Percentiles rank a stretch among this genome's conserved stretches.
Evolutionary conservation across 2,797 vertebrate genomes (phyloP).

Genomic region (Microctenopoma stevenorrisi): DNA sequence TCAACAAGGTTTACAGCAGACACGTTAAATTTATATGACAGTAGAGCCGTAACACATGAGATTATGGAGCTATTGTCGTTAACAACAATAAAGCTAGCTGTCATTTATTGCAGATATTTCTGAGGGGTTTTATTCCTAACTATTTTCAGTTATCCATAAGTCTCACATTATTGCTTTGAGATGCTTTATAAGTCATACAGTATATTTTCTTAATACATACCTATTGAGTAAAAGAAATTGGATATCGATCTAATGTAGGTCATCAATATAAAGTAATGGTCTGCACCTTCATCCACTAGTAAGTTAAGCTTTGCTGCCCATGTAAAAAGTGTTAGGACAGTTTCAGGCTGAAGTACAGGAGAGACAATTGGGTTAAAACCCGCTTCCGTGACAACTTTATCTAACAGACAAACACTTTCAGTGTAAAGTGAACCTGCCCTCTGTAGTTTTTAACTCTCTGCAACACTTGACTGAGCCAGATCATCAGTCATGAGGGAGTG

Average conservation of each 20-base stretch:
- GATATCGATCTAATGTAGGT: background rate
- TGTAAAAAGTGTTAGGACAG: too few relatives aligned
- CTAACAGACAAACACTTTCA: background rate
- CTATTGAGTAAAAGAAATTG: too few relatives aligned
- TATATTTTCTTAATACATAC: background rate
- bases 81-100: background rate
- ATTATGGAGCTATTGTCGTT: background rate
- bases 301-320: background rate
- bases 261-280: background rate
- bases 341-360: background rate
- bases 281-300: background rate
- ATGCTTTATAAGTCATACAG: background rate
- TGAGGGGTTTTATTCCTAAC: background rate
- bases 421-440: conserved; percentile 19
- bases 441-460: conserved; percentile 3
- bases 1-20: conserved; percentile 8
- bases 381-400: background rate
- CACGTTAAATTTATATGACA: background rate
- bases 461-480: background rate
- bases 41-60: background rate
- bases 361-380: background rate
- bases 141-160: too few relatives aligned
- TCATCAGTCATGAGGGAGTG: conserved; percentile 30
- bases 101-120: too few relatives aligned
- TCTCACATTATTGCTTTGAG: too few relatives aligned